These are phyloP conservation scores for Chironomus tepperi DNA, from an alignment of 1,140 invertebrate genomes.

Conservation along the genomic window DNA sequence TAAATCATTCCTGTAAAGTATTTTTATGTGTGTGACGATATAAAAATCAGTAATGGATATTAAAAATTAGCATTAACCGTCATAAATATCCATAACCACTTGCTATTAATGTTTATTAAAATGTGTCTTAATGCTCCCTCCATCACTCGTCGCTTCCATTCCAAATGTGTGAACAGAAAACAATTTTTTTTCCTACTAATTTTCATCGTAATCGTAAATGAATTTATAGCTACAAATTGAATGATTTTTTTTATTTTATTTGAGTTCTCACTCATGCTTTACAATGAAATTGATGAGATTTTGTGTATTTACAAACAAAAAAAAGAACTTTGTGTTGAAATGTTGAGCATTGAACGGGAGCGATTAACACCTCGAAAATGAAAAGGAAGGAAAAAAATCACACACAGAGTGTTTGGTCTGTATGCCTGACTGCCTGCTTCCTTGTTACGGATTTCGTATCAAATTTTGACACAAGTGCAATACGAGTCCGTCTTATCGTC, in stretches of 20 bases:
- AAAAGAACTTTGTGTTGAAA: background rate
- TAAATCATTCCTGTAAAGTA: background rate
- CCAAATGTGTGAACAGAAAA: slow-evolving; percentile 1
- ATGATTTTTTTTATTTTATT: background rate
- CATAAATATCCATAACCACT: slow-evolving; percentile 20
- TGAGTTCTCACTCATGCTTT: slow-evolving; percentile 7
- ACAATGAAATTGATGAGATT: background rate
- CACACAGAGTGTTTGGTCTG: background rate
- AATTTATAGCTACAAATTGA: background rate
- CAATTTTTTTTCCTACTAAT: background rate
- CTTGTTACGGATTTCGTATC: background rate
- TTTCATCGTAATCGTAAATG: too few species aligned
- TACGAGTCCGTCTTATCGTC: background rate
- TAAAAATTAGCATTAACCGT: slow-evolving; percentile 18
- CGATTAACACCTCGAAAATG: background rate
- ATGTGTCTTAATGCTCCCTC: background rate
- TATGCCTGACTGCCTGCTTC: background rate
- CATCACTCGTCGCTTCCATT: background rate
- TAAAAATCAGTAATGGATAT: background rate
- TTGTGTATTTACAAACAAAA: slow-evolving; percentile 14
- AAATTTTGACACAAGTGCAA: slow-evolving; percentile 13
- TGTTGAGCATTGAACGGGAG: background rate
- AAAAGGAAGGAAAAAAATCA: too few species aligned
- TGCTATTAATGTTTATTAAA: slow-evolving; percentile 5
- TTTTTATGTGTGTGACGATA: background rate